Conservation (phyloP, 2,113 vertebrate genomes). For the cattle (Bos taurus) region ARS-UCD2.0 NC_037348.1:43134001-43134500, state of each 20-base stretch:
- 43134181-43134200: too few relatives aligned
- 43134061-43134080: not conserved
- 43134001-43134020: not conserved
- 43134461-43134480: not conserved
- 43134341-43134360: not conserved
- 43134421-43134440: not conserved
- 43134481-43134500: not conserved
- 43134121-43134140: too few relatives aligned
- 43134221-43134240: too few relatives aligned
- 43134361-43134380: not conserved
- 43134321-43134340: not conserved
- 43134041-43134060: not conserved
- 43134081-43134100: too few relatives aligned
- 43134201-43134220: too few relatives aligned
- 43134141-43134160: too few relatives aligned
- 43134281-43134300: too few relatives aligned
- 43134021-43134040: not conserved
- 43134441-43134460: not conserved
- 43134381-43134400: not conserved
- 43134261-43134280: too few relatives aligned
- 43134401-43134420: not conserved
- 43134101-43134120: too few relatives aligned
- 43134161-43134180: too few relatives aligned
- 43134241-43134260: too few relatives aligned
- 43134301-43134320: too few relatives aligned